These are phyloP conservation scores for Mythimna lalbum DNA, from an alignment of 2,888 invertebrate species.

Conservation along the genomic window DNA sequence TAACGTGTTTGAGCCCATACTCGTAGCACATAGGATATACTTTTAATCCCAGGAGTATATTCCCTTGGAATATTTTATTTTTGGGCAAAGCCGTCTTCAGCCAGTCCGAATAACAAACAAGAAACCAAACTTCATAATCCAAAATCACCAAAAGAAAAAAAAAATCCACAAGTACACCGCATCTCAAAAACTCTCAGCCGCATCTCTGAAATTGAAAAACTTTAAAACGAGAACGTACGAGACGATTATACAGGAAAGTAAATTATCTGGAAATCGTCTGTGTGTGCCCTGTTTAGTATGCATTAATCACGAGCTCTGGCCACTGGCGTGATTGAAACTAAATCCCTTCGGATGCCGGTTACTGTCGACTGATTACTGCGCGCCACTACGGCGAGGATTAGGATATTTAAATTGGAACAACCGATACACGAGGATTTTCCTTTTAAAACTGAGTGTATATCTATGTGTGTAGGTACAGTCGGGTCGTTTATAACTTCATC, in stretches of 20 bases:
- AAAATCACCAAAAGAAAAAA: background rate
- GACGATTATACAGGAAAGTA: conserved; percentile 68
- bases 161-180: background rate
- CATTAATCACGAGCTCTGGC: conserved; percentile 86
- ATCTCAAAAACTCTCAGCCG: conserved; percentile 16
- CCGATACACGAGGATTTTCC: conserved; percentile 65
- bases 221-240: conserved; percentile 51
- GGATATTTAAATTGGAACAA: conserved; percentile 82
- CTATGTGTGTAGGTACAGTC: background rate
- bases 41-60: too few species aligned
- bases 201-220: conserved; percentile 55
- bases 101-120: too few species aligned
- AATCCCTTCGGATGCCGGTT: conserved; percentile 83
- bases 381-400: conserved; percentile 79
- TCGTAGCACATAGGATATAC: too few species aligned
- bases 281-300: conserved; percentile 87
- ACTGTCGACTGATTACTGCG: conserved; percentile 84
- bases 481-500: background rate
- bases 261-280: conserved; percentile 72
- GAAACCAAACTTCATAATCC: background rate
- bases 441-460: conserved; percentile 39
- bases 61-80: too few species aligned
- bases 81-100: too few species aligned
- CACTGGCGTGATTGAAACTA: conserved; percentile 88
- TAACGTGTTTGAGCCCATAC: too few species aligned